Conservation (phyloP, 2,888 invertebrate genomes). For the Hypercompe scribonia region DNA sequence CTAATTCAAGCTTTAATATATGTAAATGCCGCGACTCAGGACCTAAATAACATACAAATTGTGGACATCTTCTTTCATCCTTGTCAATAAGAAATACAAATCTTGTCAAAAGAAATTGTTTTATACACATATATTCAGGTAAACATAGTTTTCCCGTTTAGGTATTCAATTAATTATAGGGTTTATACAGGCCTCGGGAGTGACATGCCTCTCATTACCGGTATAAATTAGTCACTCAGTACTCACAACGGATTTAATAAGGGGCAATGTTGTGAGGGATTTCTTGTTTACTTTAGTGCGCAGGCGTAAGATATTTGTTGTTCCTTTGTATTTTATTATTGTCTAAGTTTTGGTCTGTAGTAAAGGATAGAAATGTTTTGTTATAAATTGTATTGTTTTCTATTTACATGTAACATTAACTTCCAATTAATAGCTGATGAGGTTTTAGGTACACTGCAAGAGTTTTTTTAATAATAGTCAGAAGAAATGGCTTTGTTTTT, state of each 20-base stretch:
- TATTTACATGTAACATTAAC: not conserved
- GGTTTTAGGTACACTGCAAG: no score
- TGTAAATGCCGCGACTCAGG: not conserved
- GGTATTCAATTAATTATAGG: slow-evolving; percentile 59
- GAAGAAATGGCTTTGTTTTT: no score
- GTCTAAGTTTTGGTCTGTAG: not conserved
- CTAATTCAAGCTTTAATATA: no score
- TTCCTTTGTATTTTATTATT: not conserved
- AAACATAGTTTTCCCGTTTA: slow-evolving; percentile 44
- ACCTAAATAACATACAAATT: not conserved
- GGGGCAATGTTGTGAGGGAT: not conserved
- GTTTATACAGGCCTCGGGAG: slow-evolving; percentile 39
- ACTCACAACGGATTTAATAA: slow-evolving; percentile 16
- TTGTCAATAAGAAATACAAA: slow-evolving; percentile 15
- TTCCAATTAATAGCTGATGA: no score
- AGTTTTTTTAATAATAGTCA: no score
- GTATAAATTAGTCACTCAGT: slow-evolving; percentile 35
- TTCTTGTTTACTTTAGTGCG: slow-evolving; percentile 2
- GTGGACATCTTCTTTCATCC: not conserved
- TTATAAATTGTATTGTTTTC: not conserved
- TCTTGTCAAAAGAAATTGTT: slow-evolving; percentile 16
- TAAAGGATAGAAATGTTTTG: not conserved
- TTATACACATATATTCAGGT: slow-evolving; percentile 21
- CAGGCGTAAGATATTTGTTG: slow-evolving; percentile 2
- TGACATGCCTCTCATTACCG: slow-evolving; percentile 31